Percentiles rank a stretch among this genome's conserved stretches.
Conservation (phyloP, 2,797 vertebrate genomes). For the Dicrostonyx torquatus region DNA sequence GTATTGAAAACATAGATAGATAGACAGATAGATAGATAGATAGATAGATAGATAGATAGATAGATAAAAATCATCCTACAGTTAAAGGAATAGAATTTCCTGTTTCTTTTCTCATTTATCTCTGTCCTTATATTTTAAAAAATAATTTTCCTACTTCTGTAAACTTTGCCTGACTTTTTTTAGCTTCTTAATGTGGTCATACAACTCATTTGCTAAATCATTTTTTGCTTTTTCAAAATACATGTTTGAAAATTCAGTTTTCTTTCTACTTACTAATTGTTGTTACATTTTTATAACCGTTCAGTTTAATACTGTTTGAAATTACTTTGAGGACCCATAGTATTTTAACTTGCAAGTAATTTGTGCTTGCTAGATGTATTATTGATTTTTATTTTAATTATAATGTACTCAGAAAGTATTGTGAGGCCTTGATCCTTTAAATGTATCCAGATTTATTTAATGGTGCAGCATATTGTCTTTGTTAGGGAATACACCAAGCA, state of each 20-base stretch:
- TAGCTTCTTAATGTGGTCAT: background rate
- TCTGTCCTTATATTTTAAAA: background rate
- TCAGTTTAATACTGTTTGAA: background rate
- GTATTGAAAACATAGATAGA: background rate
- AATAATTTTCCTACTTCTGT: background rate
- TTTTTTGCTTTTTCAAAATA: background rate
- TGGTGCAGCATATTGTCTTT: background rate
- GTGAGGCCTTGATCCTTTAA: background rate
- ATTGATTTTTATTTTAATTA: slow-evolving; percentile 34
- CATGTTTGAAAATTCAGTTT: background rate
- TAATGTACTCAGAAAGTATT: background rate
- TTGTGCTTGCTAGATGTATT: background rate
- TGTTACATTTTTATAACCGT: background rate
- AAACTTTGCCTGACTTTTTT: background rate
- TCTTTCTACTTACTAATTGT: background rate
- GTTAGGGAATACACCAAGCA: background rate
- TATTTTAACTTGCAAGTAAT: slow-evolving; percentile 3
- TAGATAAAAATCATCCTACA: background rate
- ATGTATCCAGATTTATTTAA: background rate
- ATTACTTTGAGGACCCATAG: background rate
- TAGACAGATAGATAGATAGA: background rate
- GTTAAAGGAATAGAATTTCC: background rate
- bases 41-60: background rate
- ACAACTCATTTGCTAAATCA: background rate
- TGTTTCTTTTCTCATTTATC: background rate